Evolutionary conservation across 2,113 vertebrate genomes (phyloP), one percentile per base, ranked within the genome.

Genomic region (Hyperopisus bebe): DNA sequence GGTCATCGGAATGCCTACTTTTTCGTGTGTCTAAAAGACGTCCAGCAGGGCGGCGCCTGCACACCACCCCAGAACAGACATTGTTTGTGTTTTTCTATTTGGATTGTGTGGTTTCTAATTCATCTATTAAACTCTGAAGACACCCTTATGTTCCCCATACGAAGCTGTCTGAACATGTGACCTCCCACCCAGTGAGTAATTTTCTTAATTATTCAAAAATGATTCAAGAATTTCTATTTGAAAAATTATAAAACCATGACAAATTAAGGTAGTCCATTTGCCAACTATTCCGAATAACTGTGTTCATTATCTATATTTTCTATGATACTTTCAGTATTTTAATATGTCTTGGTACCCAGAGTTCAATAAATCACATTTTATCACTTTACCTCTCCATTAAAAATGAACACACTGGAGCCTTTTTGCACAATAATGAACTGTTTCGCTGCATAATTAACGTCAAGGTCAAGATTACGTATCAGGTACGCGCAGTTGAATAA

Each of bases 151-250:
- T 4, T 35, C 6, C 31, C 13, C 13, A 77, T 31, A 6, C 11
- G n/a, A 31, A 35, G 13, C 70, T 15, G 27, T 77, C 70, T 31
- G 31, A 27, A 13, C 66, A 35, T 74, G 66, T 74, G 70, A 39
- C 70, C 74, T 39, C 35, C 74, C 74, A 42, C 74, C 31, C 74
- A 39, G 6, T 80, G 74, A 42, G 31, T 19, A 42, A 80, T 80
- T 80, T 80, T 80, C 74, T 80, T 80, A 80, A 80, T 80, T 80
- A 17, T 80, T 80, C 74, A 80, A 51, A 51, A 51, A 51, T 51
- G 50, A 51, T 51, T 51, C 50, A 51, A 51, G 50, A 70, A 70
- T 70, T 31, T 13, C 62, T 70, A 70, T 31, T 31, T 42, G 39
- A 80, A 80, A 80, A 80, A 80, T 35, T 17, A 42, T 39, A 80